Base-by-base conservation (phyloP, 2,888 invertebrate species). In the Andrena flavipes region DNA sequence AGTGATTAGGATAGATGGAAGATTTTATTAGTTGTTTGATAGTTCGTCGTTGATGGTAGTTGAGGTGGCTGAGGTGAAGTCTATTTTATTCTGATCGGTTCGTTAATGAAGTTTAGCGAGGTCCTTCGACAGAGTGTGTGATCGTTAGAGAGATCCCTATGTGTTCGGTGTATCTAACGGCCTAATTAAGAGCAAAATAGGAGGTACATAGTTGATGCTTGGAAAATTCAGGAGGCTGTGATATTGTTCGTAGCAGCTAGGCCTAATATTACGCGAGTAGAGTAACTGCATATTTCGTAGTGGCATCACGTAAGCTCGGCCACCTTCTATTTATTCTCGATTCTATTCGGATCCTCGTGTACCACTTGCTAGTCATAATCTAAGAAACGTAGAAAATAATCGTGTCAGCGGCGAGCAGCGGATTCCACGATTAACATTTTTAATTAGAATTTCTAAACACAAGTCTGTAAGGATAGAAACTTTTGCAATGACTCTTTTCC, bases 251-350 rank as follows among this genome's bases (percentile, higher is more conserved):
- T 49, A 20, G 71, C 62, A 42, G 62, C 65, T 72, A 71, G 67
- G 62, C 71, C 62, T 80, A 80, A 78, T 80, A 79, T 72, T 80
- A 78, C 62, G 54, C 42, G 71, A 56, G 33, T 60, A 8, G 29
- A 51, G 51, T 71, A 78, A 78, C 79, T 71, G 67, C 67, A 78
- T 72, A 78, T 80, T 80, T 67, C 33, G 65, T 77, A 71, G 71
- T 49, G 78, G 42, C 62, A 80, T 78, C 80, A 78, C 80, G 80
- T 67, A 80, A 80, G 80, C 80, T 78, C 67, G 67, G 72, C 80
- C 67, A 72, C 79, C 80, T 78, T 80, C 80, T 80, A 80, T 80
- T 80, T 80, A 80, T 78, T 80, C 80, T 78, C 80, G 78, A 80
- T 80, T 80, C 77, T 80, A 80, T 80, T 80, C 79, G 71, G 71